A percentile compares a stretch with the other conserved stretches of the same genome.
Conservation (phyloP, 2,888 invertebrate genomes). For the Cactoblastis cactorum region DNA sequence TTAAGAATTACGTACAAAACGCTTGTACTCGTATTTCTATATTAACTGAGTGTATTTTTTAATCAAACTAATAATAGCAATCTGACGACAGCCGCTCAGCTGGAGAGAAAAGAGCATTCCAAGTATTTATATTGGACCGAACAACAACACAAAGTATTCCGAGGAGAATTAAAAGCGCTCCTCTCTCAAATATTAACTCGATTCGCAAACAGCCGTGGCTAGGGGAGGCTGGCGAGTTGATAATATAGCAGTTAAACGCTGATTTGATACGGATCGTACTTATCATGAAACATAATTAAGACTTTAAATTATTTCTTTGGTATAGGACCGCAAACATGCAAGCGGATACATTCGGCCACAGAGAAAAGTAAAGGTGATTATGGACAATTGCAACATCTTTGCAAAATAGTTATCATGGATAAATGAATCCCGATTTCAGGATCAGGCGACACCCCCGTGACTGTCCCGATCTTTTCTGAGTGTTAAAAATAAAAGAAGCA, state of each 20-base stretch:
- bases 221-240: neutral
- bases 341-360: too few species aligned
- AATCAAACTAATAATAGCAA: neutral
- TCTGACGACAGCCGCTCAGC: neutral
- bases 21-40: neutral
- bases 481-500: too few species aligned
- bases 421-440: too few species aligned
- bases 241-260: neutral
- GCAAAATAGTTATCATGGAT: too few species aligned
- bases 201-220: neutral
- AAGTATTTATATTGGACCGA: slow-evolving; percentile 4
- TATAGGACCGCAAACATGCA: too few species aligned
- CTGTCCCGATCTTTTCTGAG: too few species aligned
- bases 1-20: too few species aligned
- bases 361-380: too few species aligned
- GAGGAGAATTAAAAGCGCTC: neutral
- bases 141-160: neutral
- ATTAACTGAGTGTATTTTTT: neutral
- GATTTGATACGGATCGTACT: neutral
- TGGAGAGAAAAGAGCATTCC: neutral
- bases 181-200: neutral
- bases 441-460: too few species aligned
- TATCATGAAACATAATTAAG: too few species aligned
- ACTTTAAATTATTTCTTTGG: too few species aligned
- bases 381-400: too few species aligned